Percentiles rank a stretch among this genome's conserved stretches.
Evolutionary conservation across 92 coral and sea anemone genomes (phyloP).

Genomic region (Scolanthus callimorphus): DNA sequence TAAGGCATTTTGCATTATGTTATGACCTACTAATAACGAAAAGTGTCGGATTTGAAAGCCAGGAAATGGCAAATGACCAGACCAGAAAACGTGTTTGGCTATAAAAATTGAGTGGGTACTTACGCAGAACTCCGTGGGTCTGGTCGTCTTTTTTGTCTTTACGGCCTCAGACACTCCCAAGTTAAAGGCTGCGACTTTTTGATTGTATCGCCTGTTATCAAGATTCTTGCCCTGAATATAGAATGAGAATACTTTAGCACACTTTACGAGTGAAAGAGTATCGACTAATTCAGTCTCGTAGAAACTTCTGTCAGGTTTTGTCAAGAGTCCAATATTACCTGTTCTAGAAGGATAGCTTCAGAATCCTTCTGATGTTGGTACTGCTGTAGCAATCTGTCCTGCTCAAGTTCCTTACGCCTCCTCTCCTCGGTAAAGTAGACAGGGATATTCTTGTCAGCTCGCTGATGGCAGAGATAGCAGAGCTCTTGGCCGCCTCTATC

Average conservation of each 20-base stretch:
- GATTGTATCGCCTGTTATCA: constrained; percentile 70
- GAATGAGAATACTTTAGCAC: neutral
- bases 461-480: constrained; percentile 96
- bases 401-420: constrained; percentile 72
- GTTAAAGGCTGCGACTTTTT: constrained; percentile 92
- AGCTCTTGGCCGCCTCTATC: constrained; percentile 95
- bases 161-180: constrained; percentile 92
- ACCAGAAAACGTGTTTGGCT: too few species aligned
- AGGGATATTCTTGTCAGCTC: constrained; percentile 87
- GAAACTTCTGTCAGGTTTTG: too few species aligned
- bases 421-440: constrained; percentile 82
- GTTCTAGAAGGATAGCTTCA: constrained; percentile 75
- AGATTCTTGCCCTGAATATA: constrained; percentile 60
- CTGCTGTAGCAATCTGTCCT: constrained; percentile 85
- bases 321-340: too few species aligned
- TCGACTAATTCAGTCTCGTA: too few species aligned
- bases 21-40: too few species aligned
- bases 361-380: constrained; percentile 92
- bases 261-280: too few species aligned
- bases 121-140: constrained; percentile 81
- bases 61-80: too few species aligned
- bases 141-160: constrained; percentile 60
- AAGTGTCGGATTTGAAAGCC: too few species aligned
- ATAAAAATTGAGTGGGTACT: too few species aligned
- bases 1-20: too few species aligned